Conservation (phyloP, 2,113 vertebrate species). For the Myrmophylax atrothorax region DNA sequence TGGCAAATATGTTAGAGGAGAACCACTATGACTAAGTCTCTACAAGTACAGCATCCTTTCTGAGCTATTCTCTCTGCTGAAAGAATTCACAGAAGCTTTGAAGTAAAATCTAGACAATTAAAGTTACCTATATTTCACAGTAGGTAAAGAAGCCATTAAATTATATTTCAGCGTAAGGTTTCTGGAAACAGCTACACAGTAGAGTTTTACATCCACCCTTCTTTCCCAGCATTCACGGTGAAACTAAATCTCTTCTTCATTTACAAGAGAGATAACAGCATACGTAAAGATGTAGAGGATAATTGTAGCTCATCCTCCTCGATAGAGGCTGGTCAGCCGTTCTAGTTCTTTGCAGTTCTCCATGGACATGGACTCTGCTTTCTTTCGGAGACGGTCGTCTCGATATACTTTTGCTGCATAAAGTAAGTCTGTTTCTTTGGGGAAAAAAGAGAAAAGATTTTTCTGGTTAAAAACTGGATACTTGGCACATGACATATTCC, state of each 20-base stretch:
- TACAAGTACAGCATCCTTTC: conserved; percentile 69
- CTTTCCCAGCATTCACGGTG: conserved; percentile 67
- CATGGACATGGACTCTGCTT: conserved; percentile 94
- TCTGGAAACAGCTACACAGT: conserved; percentile 75
- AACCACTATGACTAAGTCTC: conserved; percentile 72
- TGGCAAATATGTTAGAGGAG: conserved; percentile 67
- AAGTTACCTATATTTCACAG: conserved; percentile 75
- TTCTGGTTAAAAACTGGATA: neutral
- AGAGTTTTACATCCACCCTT: conserved; percentile 72
- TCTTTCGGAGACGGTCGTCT: conserved; percentile 90
- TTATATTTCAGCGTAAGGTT: conserved; percentile 74
- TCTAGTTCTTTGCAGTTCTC: conserved; percentile 96
- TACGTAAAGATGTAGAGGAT: neutral
- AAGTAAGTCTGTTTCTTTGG: conserved; percentile 91
- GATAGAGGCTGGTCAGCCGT: conserved; percentile 90
- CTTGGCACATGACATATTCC: neutral
- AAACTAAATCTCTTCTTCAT: conserved; percentile 72
- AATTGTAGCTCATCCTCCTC: conserved; percentile 82
- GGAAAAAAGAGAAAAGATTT: neutral
- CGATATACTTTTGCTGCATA: conserved; percentile 95
- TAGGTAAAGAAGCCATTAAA: conserved; percentile 74
- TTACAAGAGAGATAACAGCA: conserved; percentile 57
- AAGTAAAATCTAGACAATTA: conserved; percentile 73
- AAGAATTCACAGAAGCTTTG: conserved; percentile 72
- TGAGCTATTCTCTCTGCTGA: conserved; percentile 70